Evolutionary conservation across 2,113 vertebrate species (phyloP).

Genomic region (Pagrus major): DNA sequence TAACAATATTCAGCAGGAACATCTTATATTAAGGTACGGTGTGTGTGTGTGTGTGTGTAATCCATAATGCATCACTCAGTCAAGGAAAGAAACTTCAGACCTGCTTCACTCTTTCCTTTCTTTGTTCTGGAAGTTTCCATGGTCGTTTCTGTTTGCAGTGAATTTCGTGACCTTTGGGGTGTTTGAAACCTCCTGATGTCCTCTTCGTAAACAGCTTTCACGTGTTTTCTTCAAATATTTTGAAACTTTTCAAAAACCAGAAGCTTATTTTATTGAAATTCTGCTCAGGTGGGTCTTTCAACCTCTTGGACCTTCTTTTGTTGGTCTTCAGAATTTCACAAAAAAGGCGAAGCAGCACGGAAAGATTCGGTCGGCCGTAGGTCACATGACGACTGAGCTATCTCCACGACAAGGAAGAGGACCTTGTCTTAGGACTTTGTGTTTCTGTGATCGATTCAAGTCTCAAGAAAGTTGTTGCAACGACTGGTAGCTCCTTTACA

Average conservation of each 20-base stretch:
- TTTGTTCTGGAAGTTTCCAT: background rate
- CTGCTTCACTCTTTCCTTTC: background rate
- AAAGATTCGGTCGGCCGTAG: background rate
- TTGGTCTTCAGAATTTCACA: background rate
- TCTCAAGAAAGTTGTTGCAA: too few relatives aligned
- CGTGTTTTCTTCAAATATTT: background rate
- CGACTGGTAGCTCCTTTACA: too few relatives aligned
- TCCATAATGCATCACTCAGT: conserved; percentile 42
- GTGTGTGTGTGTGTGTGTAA: conserved; percentile 18
- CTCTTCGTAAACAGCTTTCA: background rate
- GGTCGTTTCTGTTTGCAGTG: background rate
- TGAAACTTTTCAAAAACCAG: background rate
- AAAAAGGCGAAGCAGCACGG: background rate
- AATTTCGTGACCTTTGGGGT: background rate
- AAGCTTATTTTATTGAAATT: background rate
- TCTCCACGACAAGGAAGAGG: too few relatives aligned
- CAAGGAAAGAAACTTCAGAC: conserved; percentile 6
- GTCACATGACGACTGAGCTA: background rate
- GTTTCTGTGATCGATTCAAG: too few relatives aligned
- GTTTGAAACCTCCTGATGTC: background rate
- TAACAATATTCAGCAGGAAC: conserved; percentile 45
- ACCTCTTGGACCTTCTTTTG: background rate
- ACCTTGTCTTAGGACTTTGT: too few relatives aligned
- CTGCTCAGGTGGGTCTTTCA: background rate
- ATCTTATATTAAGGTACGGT: conserved; percentile 4